Evolutionary conservation across 30 jellyfish, hydroid and myxozoan species (phyloP).

Genomic region (Aurelia sp.): DNA sequence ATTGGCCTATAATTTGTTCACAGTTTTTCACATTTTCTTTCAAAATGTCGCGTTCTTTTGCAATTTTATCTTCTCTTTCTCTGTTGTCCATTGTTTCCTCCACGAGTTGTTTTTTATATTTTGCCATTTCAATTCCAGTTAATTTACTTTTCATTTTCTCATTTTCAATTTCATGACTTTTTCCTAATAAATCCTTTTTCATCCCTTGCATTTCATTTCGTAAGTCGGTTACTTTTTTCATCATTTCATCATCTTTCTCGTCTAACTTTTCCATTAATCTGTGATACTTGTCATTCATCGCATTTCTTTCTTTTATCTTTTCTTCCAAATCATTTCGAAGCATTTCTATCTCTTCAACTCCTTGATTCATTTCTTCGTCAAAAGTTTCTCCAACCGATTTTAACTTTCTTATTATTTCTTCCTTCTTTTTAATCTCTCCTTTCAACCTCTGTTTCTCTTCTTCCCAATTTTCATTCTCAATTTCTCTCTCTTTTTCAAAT

Average conservation of each 20-base stretch:
- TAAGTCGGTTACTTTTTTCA: neutral
- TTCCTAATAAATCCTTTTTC: neutral
- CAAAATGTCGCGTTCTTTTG: conserved; percentile 20
- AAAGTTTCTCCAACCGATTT: neutral
- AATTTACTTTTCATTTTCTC: conserved; percentile 14
- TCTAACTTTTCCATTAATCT: conserved; percentile 39
- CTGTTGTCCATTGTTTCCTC: conserved; percentile 18
- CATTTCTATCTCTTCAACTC: conserved; percentile 9
- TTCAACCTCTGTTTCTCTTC: conserved; percentile 15
- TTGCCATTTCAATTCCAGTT: conserved; percentile 17
- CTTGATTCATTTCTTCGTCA: neutral
- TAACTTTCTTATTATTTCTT: neutral
- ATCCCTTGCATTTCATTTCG: conserved; percentile 18
- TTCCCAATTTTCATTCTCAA: neutral
- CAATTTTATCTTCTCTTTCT: neutral
- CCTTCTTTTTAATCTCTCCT: conserved; percentile 10
- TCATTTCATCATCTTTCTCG: conserved; percentile 34
- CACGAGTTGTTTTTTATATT: conserved; percentile 3
- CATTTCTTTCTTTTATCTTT: conserved; percentile 16
- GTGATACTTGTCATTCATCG: conserved; percentile 16
- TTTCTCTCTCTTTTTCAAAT: conserved; percentile 2
- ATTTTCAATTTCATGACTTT: conserved; percentile 15
- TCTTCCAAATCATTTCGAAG: conserved; percentile 19
- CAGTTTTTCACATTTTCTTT: conserved; percentile 2
- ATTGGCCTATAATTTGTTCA: neutral